Base-by-base conservation (phyloP, 2,888 invertebrate species). In the Cephus rjabovi region DNA sequence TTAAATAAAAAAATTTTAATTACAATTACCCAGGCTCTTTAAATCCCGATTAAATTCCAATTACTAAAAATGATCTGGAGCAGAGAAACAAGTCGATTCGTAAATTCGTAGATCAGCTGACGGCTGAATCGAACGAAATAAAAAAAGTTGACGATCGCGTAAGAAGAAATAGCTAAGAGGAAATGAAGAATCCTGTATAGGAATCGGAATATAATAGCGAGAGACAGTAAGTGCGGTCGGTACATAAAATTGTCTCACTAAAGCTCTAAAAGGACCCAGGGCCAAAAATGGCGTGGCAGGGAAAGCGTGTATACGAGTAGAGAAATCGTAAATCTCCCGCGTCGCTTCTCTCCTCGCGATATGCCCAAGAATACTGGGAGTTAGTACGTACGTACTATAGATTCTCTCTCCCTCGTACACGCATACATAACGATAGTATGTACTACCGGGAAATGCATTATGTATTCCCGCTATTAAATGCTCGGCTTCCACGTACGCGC, bases 321-420 rank as follows among this genome's bases (percentile, higher is more conserved):
- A 83, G 85, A 85, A 86, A 86, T 87, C 87, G 85, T 87, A 87
- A 87, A 87, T 87, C 87, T 86, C 80, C 73, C 81, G 77, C n/a
- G 56, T 76, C 76, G 34, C 70, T 56, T 56, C 56, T 23, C 23
- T 56, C 56, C 23, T 56, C 56, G 23, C 56, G 56, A 56, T 56
- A 23, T 56, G 56, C 56, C 56, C 56, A 37, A 37, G 56, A 56
- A 23, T 56, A 56, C 56, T 9, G 23, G 56, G 23, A 56, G 56
- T 56, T 23, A 56, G 23, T 56, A 56, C 23, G 56, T 56, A 56
- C 56, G 9, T 23, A 56, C 56, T 23, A 9, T 56, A 56, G 56
- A 56, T 56, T 75, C 75, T 69, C 33, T 30, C 34, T 68, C 12
- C 69, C 56, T 23, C 34, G 33, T 70, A 31, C 56, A 73, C 37